phyloP scores from a whole-genome alignment of 2,113 vertebrate genomes.

The Ariopsis seemanni region DNA sequence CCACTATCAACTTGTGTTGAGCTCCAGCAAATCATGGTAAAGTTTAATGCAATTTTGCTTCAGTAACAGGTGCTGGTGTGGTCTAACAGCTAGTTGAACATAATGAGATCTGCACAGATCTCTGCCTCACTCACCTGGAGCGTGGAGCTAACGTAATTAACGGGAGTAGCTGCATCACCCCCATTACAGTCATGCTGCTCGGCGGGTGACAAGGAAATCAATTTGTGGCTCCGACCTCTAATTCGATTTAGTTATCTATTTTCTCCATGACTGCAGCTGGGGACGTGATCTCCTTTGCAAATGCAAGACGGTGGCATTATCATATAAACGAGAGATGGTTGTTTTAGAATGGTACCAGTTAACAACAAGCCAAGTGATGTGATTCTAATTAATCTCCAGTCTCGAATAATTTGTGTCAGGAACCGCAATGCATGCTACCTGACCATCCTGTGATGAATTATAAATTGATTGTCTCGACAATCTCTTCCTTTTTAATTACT shows the following conservation, averaged over 20 bases:
- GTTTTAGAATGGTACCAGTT: constrained; percentile 9
- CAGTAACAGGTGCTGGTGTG: constrained; percentile 34
- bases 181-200: constrained; percentile 39
- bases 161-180: constrained; percentile 18
- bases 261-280: constrained; percentile 9
- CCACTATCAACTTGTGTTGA: not conserved
- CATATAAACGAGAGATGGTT: constrained; percentile 17
- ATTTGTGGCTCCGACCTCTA: constrained; percentile 32
- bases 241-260: constrained; percentile 46
- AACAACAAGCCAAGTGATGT: not conserved
- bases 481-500: constrained; percentile 28
- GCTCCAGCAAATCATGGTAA: not conserved
- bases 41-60: constrained; percentile 7
- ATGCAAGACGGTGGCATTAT: not conserved
- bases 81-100: constrained; percentile 33
- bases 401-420: constrained; percentile 23
- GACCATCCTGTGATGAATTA: constrained; percentile 34
- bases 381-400: constrained; percentile 33
- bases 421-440: constrained; percentile 11
- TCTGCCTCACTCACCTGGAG: constrained; percentile 6
- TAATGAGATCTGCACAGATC: constrained; percentile 13
- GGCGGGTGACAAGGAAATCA: constrained; percentile 31
- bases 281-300: constrained; percentile 20
- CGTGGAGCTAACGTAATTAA: constrained; percentile 38
- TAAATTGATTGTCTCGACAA: constrained; percentile 32